A percentile compares a stretch with the other conserved stretches of the same genome.
Conservation (phyloP, 2,113 vertebrate genomes). For the Capreolus pygargus region DNA sequence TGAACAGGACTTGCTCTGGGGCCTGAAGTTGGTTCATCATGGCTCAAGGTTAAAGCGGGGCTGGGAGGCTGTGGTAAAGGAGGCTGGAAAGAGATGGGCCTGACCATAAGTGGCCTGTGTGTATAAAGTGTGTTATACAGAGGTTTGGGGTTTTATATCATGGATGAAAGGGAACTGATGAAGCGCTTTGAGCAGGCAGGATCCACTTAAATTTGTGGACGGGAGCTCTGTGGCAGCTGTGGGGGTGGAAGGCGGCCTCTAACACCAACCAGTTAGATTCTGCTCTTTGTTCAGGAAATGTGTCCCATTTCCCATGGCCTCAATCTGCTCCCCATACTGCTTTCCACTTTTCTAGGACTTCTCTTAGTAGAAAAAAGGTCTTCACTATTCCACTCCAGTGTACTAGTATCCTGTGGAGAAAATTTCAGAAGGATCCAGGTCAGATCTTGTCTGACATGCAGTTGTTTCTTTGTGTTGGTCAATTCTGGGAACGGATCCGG, state of each 20-base stretch:
- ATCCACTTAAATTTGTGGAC: neutral
- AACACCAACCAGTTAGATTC: neutral
- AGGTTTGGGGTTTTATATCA: neutral
- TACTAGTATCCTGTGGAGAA: neutral
- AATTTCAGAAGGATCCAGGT: neutral
- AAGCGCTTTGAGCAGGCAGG: neutral
- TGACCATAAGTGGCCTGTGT: neutral
- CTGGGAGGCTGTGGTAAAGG: neutral
- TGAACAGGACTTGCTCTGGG: neutral
- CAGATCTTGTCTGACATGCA: neutral
- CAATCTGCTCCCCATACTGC: neutral
- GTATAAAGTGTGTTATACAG: neutral
- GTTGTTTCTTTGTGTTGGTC: neutral
- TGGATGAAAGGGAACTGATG: neutral
- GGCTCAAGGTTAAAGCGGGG: neutral
- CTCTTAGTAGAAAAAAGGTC: neutral
- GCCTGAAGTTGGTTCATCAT: neutral
- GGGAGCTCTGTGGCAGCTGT: neutral
- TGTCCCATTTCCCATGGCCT: neutral
- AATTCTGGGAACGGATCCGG: slow-evolving; percentile 6
- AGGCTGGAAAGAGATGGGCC: neutral
- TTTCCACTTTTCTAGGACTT: neutral
- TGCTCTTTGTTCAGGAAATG: slow-evolving; percentile 21
- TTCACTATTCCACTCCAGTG: neutral
- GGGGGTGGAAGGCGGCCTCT: neutral